phyloP scores from a whole-genome alignment of 2,888 invertebrate genomes.

The Lampropteryx suffumata region DNA sequence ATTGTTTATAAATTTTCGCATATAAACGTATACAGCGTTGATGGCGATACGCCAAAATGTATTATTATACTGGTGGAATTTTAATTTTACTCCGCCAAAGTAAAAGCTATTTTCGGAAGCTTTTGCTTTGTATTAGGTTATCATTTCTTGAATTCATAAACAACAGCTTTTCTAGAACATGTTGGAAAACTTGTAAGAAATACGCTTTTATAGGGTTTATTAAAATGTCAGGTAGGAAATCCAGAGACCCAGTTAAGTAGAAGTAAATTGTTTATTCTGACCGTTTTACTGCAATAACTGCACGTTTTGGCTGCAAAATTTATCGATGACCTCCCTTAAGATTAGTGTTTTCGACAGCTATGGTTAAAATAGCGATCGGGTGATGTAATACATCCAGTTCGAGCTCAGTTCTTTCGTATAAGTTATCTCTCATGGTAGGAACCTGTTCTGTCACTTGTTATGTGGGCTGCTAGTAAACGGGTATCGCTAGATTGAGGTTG shows the following conservation, averaged over 20 bases:
- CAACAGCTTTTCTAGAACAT: background rate
- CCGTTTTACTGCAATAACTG: constrained; percentile 2
- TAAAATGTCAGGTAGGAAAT: background rate
- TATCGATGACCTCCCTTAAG: background rate
- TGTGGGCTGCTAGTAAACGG: constrained; percentile 39
- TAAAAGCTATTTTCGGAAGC: constrained; percentile 53
- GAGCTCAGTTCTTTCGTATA: constrained; percentile 53
- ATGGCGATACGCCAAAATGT: constrained; percentile 72
- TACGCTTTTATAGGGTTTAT: too few relatives aligned
- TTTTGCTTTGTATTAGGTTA: constrained; percentile 26
- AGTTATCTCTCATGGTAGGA: constrained; percentile 53
- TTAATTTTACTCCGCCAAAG: constrained; percentile 57
- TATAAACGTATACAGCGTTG: constrained; percentile 41
- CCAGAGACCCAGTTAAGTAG: background rate
- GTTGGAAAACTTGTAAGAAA: background rate
- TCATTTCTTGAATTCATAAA: constrained; percentile 11
- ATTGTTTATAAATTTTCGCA: constrained; percentile 39
- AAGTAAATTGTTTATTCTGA: constrained; percentile 4
- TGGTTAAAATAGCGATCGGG: constrained; percentile 43
- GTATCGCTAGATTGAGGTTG: constrained; percentile 30
- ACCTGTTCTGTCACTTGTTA: constrained; percentile 52
- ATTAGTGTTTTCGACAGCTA: constrained; percentile 30
- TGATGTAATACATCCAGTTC: constrained; percentile 57
- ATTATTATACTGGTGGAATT: constrained; percentile 67
- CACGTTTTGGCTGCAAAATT: constrained; percentile 5